Conservation (phyloP, 2,797 vertebrate species). For the Choloepus didactylus region DNA sequence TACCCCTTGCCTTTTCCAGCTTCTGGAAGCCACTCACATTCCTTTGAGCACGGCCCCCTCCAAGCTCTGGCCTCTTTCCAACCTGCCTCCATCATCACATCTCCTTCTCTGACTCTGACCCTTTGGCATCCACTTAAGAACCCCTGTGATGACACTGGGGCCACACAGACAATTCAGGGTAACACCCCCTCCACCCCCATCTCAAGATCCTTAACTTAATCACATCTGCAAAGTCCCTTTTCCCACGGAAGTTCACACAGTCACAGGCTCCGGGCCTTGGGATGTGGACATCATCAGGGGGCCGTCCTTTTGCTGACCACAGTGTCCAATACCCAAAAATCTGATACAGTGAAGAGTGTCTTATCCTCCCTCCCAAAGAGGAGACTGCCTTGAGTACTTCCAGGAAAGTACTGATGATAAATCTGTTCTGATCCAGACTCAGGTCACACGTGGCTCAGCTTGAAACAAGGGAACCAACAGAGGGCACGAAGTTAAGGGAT, state of each 20-base stretch:
- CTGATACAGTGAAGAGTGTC: not conserved
- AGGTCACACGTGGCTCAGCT: not conserved
- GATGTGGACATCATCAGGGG: not conserved
- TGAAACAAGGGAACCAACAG: not conserved
- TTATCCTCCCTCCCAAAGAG: not conserved
- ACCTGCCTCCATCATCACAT: no score
- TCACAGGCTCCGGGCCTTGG: not conserved
- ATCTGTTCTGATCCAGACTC: not conserved
- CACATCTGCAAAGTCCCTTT: not conserved
- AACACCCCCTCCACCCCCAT: not conserved
- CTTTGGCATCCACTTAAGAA: not conserved
- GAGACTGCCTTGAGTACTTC: no score
- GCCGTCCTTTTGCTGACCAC: not conserved
- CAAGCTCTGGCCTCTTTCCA: not conserved
- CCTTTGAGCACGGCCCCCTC: not conserved
- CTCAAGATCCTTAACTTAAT: not conserved
- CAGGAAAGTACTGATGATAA: not conserved
- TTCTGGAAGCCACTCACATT: not conserved
- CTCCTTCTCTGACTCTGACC: not conserved
- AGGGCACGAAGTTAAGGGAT: not conserved
- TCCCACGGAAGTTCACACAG: not conserved
- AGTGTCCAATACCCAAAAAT: not conserved
- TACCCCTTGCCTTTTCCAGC: not conserved
- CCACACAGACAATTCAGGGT: no score
- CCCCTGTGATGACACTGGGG: rapidly evolving